Conservation (phyloP, 1,140 invertebrate species). For the Drosophila tropicalis region DNA sequence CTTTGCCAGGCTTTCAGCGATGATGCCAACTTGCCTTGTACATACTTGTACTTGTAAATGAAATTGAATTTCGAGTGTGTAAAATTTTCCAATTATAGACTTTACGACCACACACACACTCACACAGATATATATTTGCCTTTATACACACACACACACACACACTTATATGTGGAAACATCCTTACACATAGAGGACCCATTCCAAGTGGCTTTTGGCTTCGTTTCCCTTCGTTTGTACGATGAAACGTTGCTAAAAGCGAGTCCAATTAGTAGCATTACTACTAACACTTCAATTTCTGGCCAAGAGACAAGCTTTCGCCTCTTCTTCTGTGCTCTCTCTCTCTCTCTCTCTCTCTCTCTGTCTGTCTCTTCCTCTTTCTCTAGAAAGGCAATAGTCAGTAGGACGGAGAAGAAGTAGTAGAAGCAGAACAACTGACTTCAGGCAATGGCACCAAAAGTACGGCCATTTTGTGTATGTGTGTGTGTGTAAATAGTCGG, state of each 20-base stretch:
- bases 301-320: conserved; percentile 38
- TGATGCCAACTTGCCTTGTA: conserved; percentile 21
- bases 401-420: conserved; percentile 39
- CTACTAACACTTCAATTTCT: conserved; percentile 80
- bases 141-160: conserved; percentile 13
- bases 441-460: conserved; percentile 74
- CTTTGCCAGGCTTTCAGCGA: conserved; percentile 22
- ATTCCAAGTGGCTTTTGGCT: conserved; percentile 27
- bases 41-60: conserved; percentile 31
- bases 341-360: conserved; percentile 18
- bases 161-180: conserved; percentile 8
- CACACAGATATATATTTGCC: background rate
- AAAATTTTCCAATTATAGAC: conserved; percentile 80
- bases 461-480: conserved; percentile 77
- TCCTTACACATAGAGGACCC: conserved; percentile 3
- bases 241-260: conserved; percentile 73
- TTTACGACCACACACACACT: conserved; percentile 30
- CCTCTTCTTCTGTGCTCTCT: background rate
- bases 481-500: conserved; percentile 39
- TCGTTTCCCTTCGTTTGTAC: conserved; percentile 40
- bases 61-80: conserved; percentile 80
- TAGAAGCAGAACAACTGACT: conserved; percentile 40
- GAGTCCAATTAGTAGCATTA: conserved; percentile 82
- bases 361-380: conserved; percentile 10
- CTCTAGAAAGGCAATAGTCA: conserved; percentile 76